Conservation (phyloP, 2,113 vertebrate genomes). For the Acanthochromis polyacanthus region DNA sequence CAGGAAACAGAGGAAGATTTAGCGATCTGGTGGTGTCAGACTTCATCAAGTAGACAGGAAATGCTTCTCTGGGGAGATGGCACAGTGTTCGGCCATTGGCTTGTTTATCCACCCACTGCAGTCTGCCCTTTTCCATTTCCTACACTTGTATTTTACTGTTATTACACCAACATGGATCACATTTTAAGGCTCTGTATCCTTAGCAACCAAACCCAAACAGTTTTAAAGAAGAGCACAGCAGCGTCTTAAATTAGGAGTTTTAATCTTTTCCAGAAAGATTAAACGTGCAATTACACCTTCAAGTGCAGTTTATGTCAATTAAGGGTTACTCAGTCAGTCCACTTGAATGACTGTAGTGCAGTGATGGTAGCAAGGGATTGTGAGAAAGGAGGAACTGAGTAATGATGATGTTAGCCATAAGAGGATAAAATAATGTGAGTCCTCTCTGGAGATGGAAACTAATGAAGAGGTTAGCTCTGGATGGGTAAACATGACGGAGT, state of each 20-base stretch:
- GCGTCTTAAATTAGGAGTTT: neutral
- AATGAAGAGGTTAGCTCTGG: slow-evolving; percentile 1
- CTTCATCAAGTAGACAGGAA: slow-evolving; percentile 33
- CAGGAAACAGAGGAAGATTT: slow-evolving; percentile 36
- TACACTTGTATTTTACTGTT: neutral
- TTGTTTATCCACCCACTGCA: slow-evolving; percentile 27
- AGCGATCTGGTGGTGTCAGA: slow-evolving; percentile 37
- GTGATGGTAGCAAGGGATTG: neutral
- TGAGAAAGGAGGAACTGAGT: neutral
- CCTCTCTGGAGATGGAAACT: slow-evolving; percentile 8
- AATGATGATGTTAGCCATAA: slow-evolving; percentile 7
- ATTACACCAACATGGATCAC: slow-evolving; percentile 7
- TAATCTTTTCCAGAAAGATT: too few species aligned
- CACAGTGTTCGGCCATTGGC: neutral
- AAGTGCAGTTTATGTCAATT: too few species aligned
- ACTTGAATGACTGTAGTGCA: neutral
- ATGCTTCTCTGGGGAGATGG: slow-evolving; percentile 21
- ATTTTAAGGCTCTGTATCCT: neutral
- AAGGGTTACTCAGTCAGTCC: neutral
- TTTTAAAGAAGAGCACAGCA: neutral
- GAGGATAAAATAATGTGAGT: slow-evolving; percentile 19
- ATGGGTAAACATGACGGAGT: neutral
- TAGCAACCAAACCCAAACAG: neutral
- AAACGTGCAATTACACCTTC: too few species aligned
- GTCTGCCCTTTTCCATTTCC: slow-evolving; percentile 1